Evolutionary conservation across 2,888 invertebrate genomes (phyloP).

Genomic region (Geophilus truncorum): DNA sequence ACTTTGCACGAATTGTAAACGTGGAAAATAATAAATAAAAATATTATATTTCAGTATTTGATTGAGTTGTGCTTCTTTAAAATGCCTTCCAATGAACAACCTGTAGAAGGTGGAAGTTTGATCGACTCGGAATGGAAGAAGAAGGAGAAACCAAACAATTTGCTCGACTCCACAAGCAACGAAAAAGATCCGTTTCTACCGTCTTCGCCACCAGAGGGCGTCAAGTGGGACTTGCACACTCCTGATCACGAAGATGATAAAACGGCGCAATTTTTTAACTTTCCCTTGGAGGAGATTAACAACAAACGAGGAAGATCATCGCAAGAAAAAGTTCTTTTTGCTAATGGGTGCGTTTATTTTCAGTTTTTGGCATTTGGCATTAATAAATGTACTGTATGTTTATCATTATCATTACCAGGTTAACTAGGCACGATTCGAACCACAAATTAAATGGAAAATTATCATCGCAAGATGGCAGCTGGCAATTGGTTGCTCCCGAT

Average conservation of each 20-base stretch:
- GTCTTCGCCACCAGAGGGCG: background rate
- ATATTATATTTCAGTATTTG: background rate
- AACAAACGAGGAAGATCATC: background rate
- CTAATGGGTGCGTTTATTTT: background rate
- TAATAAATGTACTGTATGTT: background rate
- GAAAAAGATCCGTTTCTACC: background rate
- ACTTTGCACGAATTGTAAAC: too few relatives aligned
- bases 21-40: background rate
- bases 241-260: background rate
- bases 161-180: background rate
- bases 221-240: constrained; percentile 2
- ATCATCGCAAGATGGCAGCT: constrained; percentile 33
- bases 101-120: background rate
- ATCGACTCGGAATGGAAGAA: background rate
- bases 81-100: constrained; percentile 17
- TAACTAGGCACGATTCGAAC: background rate
- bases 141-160: background rate
- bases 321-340: background rate
- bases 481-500: constrained; percentile 67
- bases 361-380: background rate
- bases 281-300: background rate
- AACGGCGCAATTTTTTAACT: background rate
- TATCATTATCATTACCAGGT: background rate
- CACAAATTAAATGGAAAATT: background rate
- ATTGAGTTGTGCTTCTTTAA: background rate